Evolutionary conservation across 2,888 invertebrate species (phyloP), one percentile per base, ranked within the genome.

Genomic region (Drosophila prostipennis): DNA sequence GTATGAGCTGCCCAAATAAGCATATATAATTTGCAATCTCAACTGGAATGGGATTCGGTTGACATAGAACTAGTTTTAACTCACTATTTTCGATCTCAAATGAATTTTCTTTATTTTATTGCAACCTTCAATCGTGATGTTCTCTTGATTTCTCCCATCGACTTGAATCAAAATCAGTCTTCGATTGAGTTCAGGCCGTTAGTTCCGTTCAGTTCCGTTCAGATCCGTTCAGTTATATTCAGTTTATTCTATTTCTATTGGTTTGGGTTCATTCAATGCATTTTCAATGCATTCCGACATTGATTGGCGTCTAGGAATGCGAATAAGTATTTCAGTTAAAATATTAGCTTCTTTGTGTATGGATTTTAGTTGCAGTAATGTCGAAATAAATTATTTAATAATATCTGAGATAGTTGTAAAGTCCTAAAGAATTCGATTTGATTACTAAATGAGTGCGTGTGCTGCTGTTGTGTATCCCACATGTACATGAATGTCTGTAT

Each of bases 401-500:
- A n/a, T n/a, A n/a, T n/a, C n/a, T n/a, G n/a, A n/a, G n/a, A n/a
- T n/a, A n/a, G n/a, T 26, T 26, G 6, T 7, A 29, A 26, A 6
- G 6, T 6, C 6, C 1, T 6, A 26, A 26, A 26, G 3, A 19
- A 19, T 32, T 57, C 54, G 32, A 19, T 57, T 14, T 16, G 19
- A 26, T 40, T 40, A 36, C 7, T 11, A n/a, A 32, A 32, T 23
- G 32, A 39, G 29, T 37, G 36, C 19, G 61, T 48, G 46, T 60
- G 61, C 40, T 23, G 55, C 57, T 57, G 53, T 51, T 51, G 51
- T 51, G 51, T 51, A 23, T 51, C 52, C 34, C 34, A 6, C 56
- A 54, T 53, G 54, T 65, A 55, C 55, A 37, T 67, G 48, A 63
- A 60, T 63, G 40, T 61, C 48, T 69, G 40, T 72, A 64, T 74